A percentile compares a stretch with the other conserved stretches of the same genome.
phyloP scores from a whole-genome alignment of 2,113 vertebrate genomes.

The Corythornis cristatus region DNA sequence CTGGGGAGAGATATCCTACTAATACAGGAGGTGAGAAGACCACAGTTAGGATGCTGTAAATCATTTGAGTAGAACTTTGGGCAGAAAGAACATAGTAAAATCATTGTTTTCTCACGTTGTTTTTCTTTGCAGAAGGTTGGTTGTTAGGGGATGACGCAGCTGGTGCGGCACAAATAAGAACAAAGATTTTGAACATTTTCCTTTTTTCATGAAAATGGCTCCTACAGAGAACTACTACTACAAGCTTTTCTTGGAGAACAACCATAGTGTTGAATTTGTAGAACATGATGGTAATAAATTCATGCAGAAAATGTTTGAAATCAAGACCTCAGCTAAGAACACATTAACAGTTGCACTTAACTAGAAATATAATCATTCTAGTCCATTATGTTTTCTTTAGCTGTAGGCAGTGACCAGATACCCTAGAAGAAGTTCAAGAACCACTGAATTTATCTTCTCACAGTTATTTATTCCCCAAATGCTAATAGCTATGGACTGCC shows the following conservation, averaged over 20 bases:
- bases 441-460: neutral
- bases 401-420: neutral
- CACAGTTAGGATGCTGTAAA: neutral
- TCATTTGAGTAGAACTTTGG: neutral
- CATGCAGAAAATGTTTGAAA: neutral
- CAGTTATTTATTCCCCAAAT: neutral
- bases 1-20: neutral
- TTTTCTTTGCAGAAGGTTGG: neutral
- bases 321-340: neutral
- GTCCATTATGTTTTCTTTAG: neutral
- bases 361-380: neutral
- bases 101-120: no score
- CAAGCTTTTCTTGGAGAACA: neutral
- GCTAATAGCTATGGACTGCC: neutral
- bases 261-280: neutral
- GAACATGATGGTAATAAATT: neutral
- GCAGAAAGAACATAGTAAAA: neutral
- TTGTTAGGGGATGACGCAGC: neutral
- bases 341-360: neutral
- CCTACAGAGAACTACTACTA: neutral
- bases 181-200: neutral
- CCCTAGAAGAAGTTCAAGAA: neutral
- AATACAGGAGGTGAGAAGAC: neutral
- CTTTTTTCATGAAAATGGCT: neutral
- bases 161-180: neutral